Base-by-base conservation (phyloP, 1,140 invertebrate genomes). In the Conus ventricosus region DNA sequence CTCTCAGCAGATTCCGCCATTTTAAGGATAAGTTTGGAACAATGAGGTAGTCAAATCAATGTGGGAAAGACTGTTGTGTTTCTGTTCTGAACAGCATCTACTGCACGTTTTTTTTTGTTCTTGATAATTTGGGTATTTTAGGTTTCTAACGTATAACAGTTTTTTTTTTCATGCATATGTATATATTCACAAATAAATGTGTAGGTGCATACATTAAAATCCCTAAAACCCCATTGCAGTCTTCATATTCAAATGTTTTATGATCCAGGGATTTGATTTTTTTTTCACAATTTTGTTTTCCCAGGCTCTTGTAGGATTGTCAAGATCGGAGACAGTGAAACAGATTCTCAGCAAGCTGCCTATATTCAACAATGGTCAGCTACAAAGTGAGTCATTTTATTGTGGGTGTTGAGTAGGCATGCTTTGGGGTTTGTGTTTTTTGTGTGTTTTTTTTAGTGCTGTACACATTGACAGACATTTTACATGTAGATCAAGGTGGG, bases 321-420 rank as follows among this genome's bases (percentile, higher is more conserved):
- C 98, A 6, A 96, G 98, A 53, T 98, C 97, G 90, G 97, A 98
- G 94, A 98, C 97, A 80, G 98, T 99, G 0, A 95, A 97, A 15
- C 99, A 99, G 96, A 99, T 99, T 91, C 97, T 99, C 82, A 97
- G 98, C 92, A 99, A 99, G 95, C 96, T 99, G 78, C 98, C 98
- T 8, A 96, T 99, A 82, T 99, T 99, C 95, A 98, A 97, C 55
- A 97, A 97, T 93, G 98, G 98, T 15, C 98, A 98, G 93, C 96
- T 99, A 89, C 98, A 99, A 95, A 96, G 97, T 97, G 95, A 93
- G 92, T 88, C 76, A 67, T 20, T 71, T 54, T 84, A n/a, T 53
- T 20, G 7, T 83, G 53, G 76, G 17, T 25, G 15, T 80, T 39
- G 60, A 13, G 7, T 78, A 78, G 39, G 39, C 39, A 39, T 39